Conservation (phyloP, 2,888 invertebrate species). For the Apamea crenata region DNA sequence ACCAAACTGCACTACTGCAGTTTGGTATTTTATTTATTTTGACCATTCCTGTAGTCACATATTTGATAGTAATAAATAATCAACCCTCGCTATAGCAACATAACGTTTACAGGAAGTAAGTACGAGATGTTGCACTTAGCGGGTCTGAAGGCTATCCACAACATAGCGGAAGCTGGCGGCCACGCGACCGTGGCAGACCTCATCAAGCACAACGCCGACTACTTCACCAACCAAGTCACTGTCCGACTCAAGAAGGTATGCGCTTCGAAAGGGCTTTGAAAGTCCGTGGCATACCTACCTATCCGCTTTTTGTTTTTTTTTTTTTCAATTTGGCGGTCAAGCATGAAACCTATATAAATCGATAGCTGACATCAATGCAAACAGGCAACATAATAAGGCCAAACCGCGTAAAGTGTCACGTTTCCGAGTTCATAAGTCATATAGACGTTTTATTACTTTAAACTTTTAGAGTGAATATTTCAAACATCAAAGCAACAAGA, state of each 20-base stretch:
- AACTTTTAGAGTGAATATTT: too few species aligned
- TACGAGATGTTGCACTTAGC: slow-evolving; percentile 91
- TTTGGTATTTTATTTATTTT: background rate
- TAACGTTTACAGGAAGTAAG: slow-evolving; percentile 90
- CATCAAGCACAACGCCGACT: slow-evolving; percentile 93
- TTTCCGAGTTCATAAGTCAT: too few species aligned
- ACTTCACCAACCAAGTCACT: slow-evolving; percentile 93
- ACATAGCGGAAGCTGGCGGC: slow-evolving; percentile 90
- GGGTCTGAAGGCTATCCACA: slow-evolving; percentile 90
- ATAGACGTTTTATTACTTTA: too few species aligned
- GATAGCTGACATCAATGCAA: too few species aligned
- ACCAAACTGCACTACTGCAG: background rate
- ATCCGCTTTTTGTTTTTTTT: too few species aligned
- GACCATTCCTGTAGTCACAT: background rate
- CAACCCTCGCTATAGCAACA: background rate
- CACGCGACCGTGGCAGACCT: slow-evolving; percentile 90
- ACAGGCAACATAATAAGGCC: too few species aligned
- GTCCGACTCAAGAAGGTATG: slow-evolving; percentile 90
- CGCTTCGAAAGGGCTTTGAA: background rate
- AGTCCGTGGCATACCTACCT: too few species aligned
- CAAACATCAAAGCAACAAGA: too few species aligned
- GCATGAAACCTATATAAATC: too few species aligned
- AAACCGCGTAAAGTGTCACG: too few species aligned
- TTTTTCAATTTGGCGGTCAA: too few species aligned
- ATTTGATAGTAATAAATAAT: background rate